Evolutionary conservation across 2,797 vertebrate genomes (phyloP).

Genomic region (Apodemus agrarius): DNA sequence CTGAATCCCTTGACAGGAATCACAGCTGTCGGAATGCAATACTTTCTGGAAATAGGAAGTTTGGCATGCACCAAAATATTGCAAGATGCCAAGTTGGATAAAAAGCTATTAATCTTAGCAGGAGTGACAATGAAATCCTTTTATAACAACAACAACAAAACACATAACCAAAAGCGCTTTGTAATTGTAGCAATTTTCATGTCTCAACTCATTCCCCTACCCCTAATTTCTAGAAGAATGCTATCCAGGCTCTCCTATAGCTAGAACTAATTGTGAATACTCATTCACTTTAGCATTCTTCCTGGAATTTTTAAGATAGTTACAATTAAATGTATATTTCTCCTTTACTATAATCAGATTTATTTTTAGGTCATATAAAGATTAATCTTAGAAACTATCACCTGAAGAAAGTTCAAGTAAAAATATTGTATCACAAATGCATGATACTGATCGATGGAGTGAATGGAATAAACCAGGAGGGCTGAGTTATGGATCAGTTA

Average conservation of each 20-base stretch:
- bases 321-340: constrained; percentile 59
- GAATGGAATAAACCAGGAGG: constrained; percentile 25
- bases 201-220: constrained; percentile 6
- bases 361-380: constrained; percentile 47
- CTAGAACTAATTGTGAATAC: constrained; percentile 28
- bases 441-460: neutral
- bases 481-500: neutral
- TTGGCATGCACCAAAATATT: constrained; percentile 66
- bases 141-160: constrained; percentile 26
- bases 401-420: constrained; percentile 33
- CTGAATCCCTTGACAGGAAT: constrained; percentile 74
- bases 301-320: constrained; percentile 39
- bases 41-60: constrained; percentile 70
- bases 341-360: constrained; percentile 3
- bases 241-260: constrained; percentile 45
- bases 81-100: constrained; percentile 62
- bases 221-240: constrained; percentile 59
- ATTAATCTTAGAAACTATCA: constrained; percentile 63
- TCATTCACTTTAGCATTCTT: constrained; percentile 51
- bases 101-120: constrained; percentile 74
- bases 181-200: constrained; percentile 66
- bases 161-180: constrained; percentile 67
- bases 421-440: neutral
- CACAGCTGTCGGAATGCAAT: constrained; percentile 73
- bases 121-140: constrained; percentile 63